phyloP scores from a whole-genome alignment of 1,140 invertebrate species.

The Araneus ventricosus region DNA sequence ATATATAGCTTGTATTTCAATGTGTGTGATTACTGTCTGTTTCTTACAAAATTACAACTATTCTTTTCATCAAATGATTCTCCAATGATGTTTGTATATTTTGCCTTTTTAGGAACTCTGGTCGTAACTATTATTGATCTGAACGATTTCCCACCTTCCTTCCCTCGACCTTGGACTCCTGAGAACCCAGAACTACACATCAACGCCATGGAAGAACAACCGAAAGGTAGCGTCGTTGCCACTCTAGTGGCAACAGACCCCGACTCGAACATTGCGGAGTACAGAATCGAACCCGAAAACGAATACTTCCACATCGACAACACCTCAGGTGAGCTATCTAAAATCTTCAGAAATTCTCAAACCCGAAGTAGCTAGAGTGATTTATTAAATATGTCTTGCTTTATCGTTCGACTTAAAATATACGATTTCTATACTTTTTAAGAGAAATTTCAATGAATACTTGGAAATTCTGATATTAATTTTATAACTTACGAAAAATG shows the following conservation, averaged over 20 bases:
- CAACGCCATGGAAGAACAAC: slow-evolving; percentile 90
- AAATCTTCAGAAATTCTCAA: no score
- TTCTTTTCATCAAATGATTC: neutral
- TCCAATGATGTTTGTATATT: neutral
- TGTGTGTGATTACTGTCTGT: no score
- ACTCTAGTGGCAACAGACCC: slow-evolving; percentile 90
- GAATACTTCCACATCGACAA: slow-evolving; percentile 88
- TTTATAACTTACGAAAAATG: neutral
- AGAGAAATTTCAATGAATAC: neutral
- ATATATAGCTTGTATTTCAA: no score
- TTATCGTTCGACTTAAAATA: neutral
- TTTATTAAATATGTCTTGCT: no score
- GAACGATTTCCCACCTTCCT: slow-evolving; percentile 85
- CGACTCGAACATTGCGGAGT: slow-evolving; percentile 90
- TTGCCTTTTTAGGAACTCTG: slow-evolving; percentile 84
- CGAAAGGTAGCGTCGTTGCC: slow-evolving; percentile 88
- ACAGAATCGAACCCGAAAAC: slow-evolving; percentile 86
- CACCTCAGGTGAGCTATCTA: slow-evolving; percentile 72
- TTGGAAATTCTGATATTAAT: no score
- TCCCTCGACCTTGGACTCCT: slow-evolving; percentile 87
- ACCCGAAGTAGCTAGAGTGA: no score
- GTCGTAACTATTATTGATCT: slow-evolving; percentile 93
- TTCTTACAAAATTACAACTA: no score
- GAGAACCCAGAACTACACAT: slow-evolving; percentile 85
- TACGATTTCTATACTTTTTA: no score